Base-by-base conservation (phyloP, 1,140 invertebrate species). In the Drosophila prosaltans region DNA sequence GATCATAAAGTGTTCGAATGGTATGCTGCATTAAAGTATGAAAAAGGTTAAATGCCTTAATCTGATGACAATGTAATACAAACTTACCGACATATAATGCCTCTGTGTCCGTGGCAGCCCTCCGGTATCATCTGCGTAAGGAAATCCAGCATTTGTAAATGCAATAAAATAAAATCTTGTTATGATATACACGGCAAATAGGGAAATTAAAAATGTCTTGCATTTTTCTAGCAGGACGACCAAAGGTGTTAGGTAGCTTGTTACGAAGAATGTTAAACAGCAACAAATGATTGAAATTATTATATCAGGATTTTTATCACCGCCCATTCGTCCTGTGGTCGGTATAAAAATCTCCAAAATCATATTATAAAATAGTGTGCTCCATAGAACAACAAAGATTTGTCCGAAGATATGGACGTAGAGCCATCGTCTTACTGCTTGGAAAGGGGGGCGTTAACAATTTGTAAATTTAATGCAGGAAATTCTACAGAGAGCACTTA, bases 291-390 rank as follows among this genome's bases (percentile, higher is more conserved):
- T 4, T 9, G 45, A 51, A 26, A 51, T 51, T 26, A 51, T 26
- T 51, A 51, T 51, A 26, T 51, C 45, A 51, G 45, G 45, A 51
- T 51, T 51, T 9, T 51, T 51, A 3, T 51, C 45, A 51, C 45
- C 45, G 9, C 45, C 45, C 45, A 51, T 51, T 51, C 45, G 8
- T 4, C 45, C 45, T 51, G 45, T 24, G 21, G 45, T 51, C 9
- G 45, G 45, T 51, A 51, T 51, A 51, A 51, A 51, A 51, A 51
- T 51, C 9, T 24, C 45, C 2, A 51, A 2, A 51, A 51, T 21
- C 21, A 51, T 26, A 9, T 8, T 24, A 24, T 51, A 51, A 26
- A 51, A 51, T 7, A 51, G 21, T 10, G 45, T 51, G 21, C 6
- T 51, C 45, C 45, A 51, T 51, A 51, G 4, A 3, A 51, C 45